Percentiles rank a stretch among this genome's conserved stretches.
Evolutionary conservation across 2,797 vertebrate species (phyloP).

Genomic region (Sus cebifrons): DNA sequence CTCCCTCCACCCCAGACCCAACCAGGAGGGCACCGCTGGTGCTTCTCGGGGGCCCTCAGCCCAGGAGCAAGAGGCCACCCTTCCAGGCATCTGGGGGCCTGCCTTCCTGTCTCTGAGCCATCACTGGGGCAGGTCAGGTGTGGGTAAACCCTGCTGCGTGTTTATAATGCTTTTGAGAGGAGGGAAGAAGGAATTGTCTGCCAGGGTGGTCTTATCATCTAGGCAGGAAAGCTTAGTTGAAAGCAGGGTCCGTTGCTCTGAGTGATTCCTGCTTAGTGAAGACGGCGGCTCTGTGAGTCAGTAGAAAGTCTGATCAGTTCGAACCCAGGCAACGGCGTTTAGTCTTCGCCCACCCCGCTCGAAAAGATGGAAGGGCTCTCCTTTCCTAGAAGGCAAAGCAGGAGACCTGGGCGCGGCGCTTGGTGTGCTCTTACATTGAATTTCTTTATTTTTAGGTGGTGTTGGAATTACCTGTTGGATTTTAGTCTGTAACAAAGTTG

Average conservation of each 20-base stretch:
- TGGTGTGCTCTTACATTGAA: accelerated
- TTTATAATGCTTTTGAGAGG: not conserved
- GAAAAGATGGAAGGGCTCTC: accelerated
- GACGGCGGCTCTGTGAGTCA: not conserved
- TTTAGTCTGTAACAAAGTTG: slow-evolving; percentile 98
- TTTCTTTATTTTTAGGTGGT: slow-evolving; percentile 92
- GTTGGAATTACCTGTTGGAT: slow-evolving; percentile 99
- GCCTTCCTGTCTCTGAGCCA: not conserved
- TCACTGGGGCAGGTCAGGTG: not conserved
- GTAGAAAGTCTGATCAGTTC: not conserved
- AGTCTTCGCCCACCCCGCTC: not conserved
- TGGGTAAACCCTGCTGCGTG: not conserved
- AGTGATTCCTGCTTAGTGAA: not conserved
- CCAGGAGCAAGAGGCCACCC: not conserved
- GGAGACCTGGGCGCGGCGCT: accelerated
- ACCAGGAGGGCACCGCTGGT: accelerated
- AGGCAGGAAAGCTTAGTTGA: not conserved
- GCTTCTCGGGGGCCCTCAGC: not conserved
- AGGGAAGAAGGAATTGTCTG: not conserved
- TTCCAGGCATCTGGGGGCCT: not conserved
- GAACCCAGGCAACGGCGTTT: not conserved
- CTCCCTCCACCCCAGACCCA: not conserved
- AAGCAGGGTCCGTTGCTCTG: not conserved
- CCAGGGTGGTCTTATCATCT: not conserved
- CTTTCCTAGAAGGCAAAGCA: not conserved